These are phyloP conservation scores for Rotaria socialis DNA, from an alignment of 2,888 invertebrate genomes.

Conservation along the genomic window DNA sequence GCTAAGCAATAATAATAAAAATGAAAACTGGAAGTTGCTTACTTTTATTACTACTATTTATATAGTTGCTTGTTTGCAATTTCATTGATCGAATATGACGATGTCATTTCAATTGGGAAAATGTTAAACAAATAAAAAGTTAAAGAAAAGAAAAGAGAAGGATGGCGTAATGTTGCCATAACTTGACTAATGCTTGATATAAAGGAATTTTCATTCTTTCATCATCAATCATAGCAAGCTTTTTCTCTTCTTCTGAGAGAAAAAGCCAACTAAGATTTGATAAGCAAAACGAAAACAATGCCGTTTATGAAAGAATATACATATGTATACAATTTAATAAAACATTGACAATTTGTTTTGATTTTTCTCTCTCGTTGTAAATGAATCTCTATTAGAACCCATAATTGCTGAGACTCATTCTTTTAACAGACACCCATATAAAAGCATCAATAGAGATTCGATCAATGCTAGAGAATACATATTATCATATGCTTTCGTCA, in stretches of 20 bases:
- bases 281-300: background rate
- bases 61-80: background rate
- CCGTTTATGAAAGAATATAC: no score
- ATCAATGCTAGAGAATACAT: no score
- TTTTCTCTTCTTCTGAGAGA: background rate
- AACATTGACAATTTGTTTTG: no score
- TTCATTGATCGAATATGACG: background rate
- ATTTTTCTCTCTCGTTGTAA: background rate
- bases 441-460: no score
- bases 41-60: background rate
- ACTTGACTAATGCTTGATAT: background rate
- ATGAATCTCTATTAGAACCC: background rate
- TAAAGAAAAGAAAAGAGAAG: background rate
- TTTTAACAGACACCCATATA: background rate
- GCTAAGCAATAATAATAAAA: background rate
- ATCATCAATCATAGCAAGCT: background rate
- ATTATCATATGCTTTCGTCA: background rate
- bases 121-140: background rate
- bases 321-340: no score
- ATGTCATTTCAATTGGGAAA: background rate
- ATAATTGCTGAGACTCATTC: background rate
- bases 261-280: background rate
- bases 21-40: background rate
- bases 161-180: background rate
- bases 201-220: background rate